A percentile compares a stretch with the other conserved stretches of the same genome.
Evolutionary conservation across 2,113 vertebrate genomes (phyloP).

Genomic region (Anhinga rufa): DNA sequence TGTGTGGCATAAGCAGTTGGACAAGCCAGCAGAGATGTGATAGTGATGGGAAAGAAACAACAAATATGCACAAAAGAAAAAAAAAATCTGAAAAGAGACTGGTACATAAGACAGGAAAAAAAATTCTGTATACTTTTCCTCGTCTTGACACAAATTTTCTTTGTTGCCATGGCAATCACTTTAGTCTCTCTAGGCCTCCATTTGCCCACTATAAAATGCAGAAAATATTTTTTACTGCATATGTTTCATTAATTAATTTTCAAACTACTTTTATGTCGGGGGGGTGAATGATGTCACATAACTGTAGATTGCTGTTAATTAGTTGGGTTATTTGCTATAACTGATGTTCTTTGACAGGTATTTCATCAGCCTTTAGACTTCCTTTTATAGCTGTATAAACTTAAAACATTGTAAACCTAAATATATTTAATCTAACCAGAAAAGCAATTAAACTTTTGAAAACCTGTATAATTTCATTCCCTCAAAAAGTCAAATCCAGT

Average conservation of each 20-base stretch:
- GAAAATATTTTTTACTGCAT: neutral
- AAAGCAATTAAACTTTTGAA: neutral
- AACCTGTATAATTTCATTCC: neutral
- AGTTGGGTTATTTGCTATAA: neutral
- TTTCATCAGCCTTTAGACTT: neutral
- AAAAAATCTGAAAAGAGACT: neutral
- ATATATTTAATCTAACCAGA: neutral
- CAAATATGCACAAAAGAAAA: neutral
- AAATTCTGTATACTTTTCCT: neutral
- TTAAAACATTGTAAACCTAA: neutral
- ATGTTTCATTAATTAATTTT: neutral
- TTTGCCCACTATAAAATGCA: neutral
- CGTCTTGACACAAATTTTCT: neutral
- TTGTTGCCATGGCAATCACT: conserved; percentile 2
- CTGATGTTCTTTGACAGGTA: neutral
- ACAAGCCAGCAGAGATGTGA: neutral
- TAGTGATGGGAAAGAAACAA: neutral
- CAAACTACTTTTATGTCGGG: neutral
- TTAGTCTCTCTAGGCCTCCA: neutral
- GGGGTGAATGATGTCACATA: neutral
- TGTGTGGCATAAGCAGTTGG: neutral
- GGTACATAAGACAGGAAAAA: neutral
- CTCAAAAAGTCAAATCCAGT: neutral
- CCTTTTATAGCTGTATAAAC: neutral
- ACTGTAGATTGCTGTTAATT: neutral